Evolutionary conservation across 2,888 invertebrate species (phyloP).

Genomic region (Ligdia adustata): DNA sequence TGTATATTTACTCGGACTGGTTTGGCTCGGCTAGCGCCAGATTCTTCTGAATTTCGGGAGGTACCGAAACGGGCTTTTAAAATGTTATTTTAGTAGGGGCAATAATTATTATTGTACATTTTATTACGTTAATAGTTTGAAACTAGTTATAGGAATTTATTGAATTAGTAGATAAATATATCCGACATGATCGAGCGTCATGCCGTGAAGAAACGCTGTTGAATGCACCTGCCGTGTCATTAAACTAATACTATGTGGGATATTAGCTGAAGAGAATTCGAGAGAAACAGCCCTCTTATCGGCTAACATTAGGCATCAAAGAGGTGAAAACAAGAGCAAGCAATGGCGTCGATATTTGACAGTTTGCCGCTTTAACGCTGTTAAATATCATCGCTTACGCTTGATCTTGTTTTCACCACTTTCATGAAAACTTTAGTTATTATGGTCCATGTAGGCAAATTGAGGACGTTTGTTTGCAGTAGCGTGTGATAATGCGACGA

Average conservation of each 20-base stretch:
- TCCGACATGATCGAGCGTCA: slow-evolving; percentile 27
- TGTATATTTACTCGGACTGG: slow-evolving; percentile 62
- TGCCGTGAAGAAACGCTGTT: slow-evolving; percentile 24
- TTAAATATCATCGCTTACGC: too few species aligned
- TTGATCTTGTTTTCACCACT: too few species aligned
- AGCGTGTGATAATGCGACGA: slow-evolving; percentile 60
- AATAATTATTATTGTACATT: slow-evolving; percentile 39
- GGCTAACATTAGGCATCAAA: too few species aligned
- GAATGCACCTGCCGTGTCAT: slow-evolving; percentile 25
- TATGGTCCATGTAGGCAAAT: too few species aligned
- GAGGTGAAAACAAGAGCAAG: too few species aligned
- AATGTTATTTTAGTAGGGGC: slow-evolving; percentile 39
- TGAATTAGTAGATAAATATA: slow-evolving; percentile 35
- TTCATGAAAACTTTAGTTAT: too few species aligned
- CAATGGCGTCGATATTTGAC: too few species aligned
- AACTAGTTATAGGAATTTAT: slow-evolving; percentile 35
- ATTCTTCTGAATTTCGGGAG: slow-evolving; percentile 44
- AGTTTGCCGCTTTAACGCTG: too few species aligned
- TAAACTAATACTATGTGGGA: too few species aligned
- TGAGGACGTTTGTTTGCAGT: too few species aligned
- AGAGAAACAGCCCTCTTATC: too few species aligned
- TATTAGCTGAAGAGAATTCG: too few species aligned
- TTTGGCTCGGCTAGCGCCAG: slow-evolving; percentile 60
- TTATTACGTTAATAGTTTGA: slow-evolving; percentile 39
- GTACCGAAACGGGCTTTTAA: slow-evolving; percentile 46